A percentile compares a stretch with the other conserved stretches of the same genome.
Evolutionary conservation across 2,113 vertebrate genomes (phyloP).

Genomic region (Ceyx cyanopectus): DNA sequence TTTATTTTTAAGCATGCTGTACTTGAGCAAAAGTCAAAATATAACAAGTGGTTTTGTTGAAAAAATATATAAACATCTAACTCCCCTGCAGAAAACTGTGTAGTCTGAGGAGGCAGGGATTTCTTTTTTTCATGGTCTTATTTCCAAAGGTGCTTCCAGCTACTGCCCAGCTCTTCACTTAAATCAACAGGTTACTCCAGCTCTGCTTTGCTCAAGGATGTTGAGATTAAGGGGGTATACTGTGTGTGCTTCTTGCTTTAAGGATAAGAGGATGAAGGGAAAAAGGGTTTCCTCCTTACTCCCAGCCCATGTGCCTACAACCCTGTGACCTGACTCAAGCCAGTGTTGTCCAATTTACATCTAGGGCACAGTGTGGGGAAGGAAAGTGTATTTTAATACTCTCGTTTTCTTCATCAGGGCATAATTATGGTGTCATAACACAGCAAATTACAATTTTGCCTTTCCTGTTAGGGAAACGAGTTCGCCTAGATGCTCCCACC

Average conservation of each 20-base stretch:
- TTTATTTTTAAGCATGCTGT: background rate
- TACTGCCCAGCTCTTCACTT: background rate
- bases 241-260: rapidly evolving
- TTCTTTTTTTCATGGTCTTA: background rate
- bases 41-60: background rate
- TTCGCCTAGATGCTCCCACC: constrained; percentile 47
- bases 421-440: constrained; percentile 72
- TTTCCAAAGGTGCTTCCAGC: constrained; percentile 1
- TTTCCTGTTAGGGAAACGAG: constrained; percentile 66
- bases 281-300: background rate
- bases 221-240: rapidly evolving
- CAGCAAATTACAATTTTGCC: constrained; percentile 71
- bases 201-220: background rate
- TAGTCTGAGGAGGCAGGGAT: background rate
- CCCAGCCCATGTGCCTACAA: background rate
- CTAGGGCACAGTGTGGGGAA: background rate
- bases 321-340: background rate
- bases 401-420: constrained; percentile 52
- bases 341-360: background rate
- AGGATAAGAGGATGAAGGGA: background rate
- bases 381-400: constrained; percentile 16
- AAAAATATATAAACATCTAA: background rate
- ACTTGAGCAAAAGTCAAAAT: background rate
- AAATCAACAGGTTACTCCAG: background rate
- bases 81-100: background rate